Base-by-base conservation (phyloP, 2,797 vertebrate species). In the Parambassis ranga region DNA sequence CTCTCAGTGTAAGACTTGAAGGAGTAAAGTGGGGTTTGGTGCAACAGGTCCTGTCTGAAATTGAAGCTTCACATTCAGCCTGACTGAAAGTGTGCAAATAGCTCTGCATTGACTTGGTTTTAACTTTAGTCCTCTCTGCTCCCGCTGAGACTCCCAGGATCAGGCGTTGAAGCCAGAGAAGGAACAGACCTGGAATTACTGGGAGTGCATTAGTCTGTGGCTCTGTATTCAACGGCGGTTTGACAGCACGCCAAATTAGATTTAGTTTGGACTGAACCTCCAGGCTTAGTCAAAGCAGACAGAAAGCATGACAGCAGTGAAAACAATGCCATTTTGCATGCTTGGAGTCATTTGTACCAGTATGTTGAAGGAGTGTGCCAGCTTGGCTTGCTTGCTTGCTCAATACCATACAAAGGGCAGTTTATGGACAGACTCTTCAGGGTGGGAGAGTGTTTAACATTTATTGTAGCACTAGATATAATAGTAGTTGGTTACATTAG, bases 181-280 rank as follows among this genome's bases (percentile, higher is more conserved):
- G 0, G 60, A 43, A 4, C 18, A 13, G 27, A 33, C 16, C 35
- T 20, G 33, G 13, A 51, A 22, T 20, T 23, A 6, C 11, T 27
- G 30, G 2, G 15, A 55, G 43, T 4, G 14, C 38, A 15, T 23
- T 7, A 20, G 38, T 65, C 65, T 36, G 36, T 36, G 43, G 55
- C 9, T 6, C 22, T 4, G 28, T 11, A 2, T 27, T 39, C n/a
- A 10, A 8, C 35, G 15, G 50, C 42, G 50, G 43, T 13, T 20
- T 59, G 47, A 58, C 47, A 10, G 3, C 27, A 10, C 0, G 43
- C 41, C 52, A 65, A 56, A 61, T 68, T 38, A 36, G 18, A 59
- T 69, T 55, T 37, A 15, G 33, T 50, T 56, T 50, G 52, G 30
- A 56, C 30, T 2, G 4, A 16, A 8, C 3, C 27, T 48, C 49